Evolutionary conservation across 2,888 invertebrate genomes (phyloP), one percentile per base, ranked within the genome.

Genomic region (Pyrrhia umbra): DNA sequence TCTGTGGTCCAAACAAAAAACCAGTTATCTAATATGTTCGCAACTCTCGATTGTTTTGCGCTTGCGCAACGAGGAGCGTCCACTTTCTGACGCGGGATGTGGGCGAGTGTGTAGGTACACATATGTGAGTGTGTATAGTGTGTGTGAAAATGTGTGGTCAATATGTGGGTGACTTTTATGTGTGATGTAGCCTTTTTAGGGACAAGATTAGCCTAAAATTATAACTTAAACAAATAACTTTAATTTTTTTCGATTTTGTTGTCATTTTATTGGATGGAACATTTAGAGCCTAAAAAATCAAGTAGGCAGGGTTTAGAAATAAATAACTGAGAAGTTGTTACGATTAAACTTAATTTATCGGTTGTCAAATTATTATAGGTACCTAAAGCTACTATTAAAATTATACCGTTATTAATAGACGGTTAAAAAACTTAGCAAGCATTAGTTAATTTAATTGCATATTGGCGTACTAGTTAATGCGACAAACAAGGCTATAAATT

Each of bases 21-120:
- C 86, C 82, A 79, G 90, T 93, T 92, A 88, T 90, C 87, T 89
- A 89, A 89, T 87, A 85, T 83, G 85, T 82, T 84, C 85, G 90
- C 88, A 88, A 85, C 86, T 87, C 85, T 87, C 91, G 92, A 93
- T 93, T 93, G 93, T 93, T 90, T 86, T 82, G 77, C 79, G 80
- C 80, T 93, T 93, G 88, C 91, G 90, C 89, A 93, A 93, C 83
- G 58, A 75, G 80, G 83, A 84, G 83, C 88, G 88, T 91, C 90
- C 81, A 87, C 88, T 90, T 86, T 88, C 89, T 72, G 77, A 67
- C 70, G 56, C 54, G 56, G 64, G 74, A 66, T 78, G 79, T 79
- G 71, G 76, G 79, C 77, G 78, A 62, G 34, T 34, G 34, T 34
- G 34, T 34, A n/a, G 1, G 30, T 5, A 2, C 10, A 4, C 20